phyloP scores from a whole-genome alignment of 2,797 vertebrate species.

The Eulemur albifrons region DNA sequence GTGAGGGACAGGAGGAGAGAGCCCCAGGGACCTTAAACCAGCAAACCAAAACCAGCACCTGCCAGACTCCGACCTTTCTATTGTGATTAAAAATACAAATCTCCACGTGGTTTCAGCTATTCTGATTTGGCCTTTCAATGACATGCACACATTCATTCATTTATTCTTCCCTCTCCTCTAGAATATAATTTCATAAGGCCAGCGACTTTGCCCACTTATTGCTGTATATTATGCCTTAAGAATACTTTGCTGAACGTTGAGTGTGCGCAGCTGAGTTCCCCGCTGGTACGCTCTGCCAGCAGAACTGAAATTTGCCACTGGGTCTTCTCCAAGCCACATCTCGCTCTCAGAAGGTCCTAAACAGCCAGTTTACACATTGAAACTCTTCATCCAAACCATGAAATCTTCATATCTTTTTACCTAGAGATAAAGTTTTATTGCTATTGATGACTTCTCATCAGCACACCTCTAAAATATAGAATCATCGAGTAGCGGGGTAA shows the following conservation, averaged over 20 bases:
- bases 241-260: background rate
- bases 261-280: background rate
- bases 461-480: background rate
- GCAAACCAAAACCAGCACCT: background rate
- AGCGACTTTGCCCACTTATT: background rate
- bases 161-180: background rate
- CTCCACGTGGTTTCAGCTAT: background rate
- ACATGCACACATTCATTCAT: background rate
- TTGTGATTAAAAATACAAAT: background rate
- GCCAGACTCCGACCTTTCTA: background rate
- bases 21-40: background rate
- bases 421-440: background rate
- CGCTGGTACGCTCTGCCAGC: background rate
- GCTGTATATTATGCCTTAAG: background rate
- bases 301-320: background rate
- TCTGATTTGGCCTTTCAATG: background rate
- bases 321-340: background rate
- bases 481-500: background rate
- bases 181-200: background rate
- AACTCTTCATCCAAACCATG: background rate
- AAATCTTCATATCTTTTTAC: background rate
- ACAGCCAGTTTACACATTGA: background rate
- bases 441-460: background rate
- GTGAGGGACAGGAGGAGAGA: background rate
- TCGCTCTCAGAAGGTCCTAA: background rate